These are phyloP conservation scores for Junco hyemalis DNA, from an alignment of 2,113 vertebrate species.

Conservation along the genomic window DNA sequence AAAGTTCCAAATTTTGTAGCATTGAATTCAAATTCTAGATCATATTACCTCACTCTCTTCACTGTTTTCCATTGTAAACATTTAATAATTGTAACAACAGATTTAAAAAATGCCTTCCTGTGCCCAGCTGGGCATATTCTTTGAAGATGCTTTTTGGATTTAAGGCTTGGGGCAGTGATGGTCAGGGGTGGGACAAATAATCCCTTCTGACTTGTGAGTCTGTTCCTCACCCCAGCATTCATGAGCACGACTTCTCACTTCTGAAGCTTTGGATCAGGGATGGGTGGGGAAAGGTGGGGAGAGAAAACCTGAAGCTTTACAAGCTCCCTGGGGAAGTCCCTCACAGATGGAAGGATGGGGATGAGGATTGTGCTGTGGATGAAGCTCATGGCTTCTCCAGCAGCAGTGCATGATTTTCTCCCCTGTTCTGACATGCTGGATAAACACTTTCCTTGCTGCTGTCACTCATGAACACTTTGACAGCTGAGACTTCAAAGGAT, in stretches of 20 bases:
- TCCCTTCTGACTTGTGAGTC: background rate
- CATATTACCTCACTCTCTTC: background rate
- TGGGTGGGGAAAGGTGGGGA: fast-evolving
- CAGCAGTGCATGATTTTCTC: background rate
- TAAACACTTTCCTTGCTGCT: background rate
- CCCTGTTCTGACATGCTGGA: background rate
- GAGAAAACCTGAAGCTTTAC: background rate
- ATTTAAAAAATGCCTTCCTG: background rate
- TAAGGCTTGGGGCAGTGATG: background rate
- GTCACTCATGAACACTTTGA: background rate
- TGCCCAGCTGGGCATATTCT: background rate
- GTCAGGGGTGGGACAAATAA: background rate
- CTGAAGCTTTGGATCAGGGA: background rate
- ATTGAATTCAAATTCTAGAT: background rate
- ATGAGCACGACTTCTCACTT: background rate
- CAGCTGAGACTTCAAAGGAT: background rate
- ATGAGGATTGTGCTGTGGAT: background rate
- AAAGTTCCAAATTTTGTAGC: background rate
- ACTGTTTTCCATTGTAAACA: background rate
- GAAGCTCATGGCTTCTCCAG: background rate
- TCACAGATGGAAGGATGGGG: background rate
- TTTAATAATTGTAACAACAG: background rate
- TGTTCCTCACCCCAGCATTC: background rate
- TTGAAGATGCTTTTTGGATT: background rate
- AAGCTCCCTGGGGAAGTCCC: background rate